Percentiles rank a stretch among this genome's conserved stretches.
Evolutionary conservation across 1,140 invertebrate genomes (phyloP).

Genomic region (Riptortus pedestris): DNA sequence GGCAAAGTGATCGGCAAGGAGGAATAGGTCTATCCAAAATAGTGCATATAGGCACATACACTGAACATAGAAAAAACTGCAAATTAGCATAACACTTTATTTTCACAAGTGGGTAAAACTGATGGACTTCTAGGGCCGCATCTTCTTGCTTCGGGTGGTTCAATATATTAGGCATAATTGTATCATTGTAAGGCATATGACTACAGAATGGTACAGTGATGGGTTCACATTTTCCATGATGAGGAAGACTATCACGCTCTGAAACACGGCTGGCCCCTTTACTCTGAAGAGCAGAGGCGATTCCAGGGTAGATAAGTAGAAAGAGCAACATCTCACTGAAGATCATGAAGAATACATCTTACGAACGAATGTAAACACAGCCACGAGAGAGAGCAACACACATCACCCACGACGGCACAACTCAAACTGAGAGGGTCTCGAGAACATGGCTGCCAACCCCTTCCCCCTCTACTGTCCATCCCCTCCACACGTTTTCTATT

Average conservation of each 20-base stretch:
- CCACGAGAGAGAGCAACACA: neutral
- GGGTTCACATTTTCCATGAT: conserved; percentile 78
- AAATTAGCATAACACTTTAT: conserved; percentile 88
- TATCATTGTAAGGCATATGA: conserved; percentile 87
- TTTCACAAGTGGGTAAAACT: conserved; percentile 92
- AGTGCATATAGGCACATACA: conserved; percentile 93
- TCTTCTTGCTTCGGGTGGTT: conserved; percentile 91
- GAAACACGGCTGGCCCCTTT: neutral
- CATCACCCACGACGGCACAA: neutral
- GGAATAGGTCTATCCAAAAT: conserved; percentile 81
- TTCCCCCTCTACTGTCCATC: too few species aligned
- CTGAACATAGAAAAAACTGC: conserved; percentile 89
- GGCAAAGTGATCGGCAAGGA: conserved; percentile 82
- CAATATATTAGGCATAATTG: conserved; percentile 90
- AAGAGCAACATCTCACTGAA: neutral
- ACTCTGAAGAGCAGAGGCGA: neutral
- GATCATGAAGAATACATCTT: neutral
- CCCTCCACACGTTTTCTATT: neutral
- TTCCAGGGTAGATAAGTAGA: neutral
- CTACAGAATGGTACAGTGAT: conserved; percentile 87
- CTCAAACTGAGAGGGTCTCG: neutral
- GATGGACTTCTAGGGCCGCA: conserved; percentile 79
- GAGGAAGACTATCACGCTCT: conserved; percentile 40
- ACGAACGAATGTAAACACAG: conserved; percentile 3
- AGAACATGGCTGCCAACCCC: neutral